Percentiles rank a stretch among this genome's conserved stretches.
Evolutionary conservation across 2,888 invertebrate genomes (phyloP).

Genomic region (Neoaliturus tenellus): DNA sequence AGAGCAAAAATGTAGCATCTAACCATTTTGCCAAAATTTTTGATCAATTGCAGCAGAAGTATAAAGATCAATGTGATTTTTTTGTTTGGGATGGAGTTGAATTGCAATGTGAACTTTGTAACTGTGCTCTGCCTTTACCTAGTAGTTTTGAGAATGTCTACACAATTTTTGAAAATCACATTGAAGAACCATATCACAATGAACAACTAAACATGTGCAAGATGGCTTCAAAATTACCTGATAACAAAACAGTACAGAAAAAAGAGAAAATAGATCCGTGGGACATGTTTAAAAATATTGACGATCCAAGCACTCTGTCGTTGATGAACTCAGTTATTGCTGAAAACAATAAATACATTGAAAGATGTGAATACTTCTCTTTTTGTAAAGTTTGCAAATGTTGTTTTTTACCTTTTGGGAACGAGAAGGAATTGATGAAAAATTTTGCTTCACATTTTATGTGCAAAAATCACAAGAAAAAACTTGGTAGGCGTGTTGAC

Average conservation of each 20-base stretch:
- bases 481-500: not conserved
- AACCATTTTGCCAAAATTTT: not conserved
- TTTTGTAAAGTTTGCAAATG: conserved; percentile 10
- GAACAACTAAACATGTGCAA: not conserved
- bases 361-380: not conserved
- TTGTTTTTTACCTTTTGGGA: not conserved
- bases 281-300: not conserved
- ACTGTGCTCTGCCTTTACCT: not conserved
- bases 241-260: not conserved
- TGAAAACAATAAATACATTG: not conserved
- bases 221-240: not conserved
- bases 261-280: not conserved
- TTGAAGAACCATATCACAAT: not conserved
- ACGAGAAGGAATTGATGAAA: not conserved
- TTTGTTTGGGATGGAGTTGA: not conserved
- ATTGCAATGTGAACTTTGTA: not conserved
- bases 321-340: not conserved
- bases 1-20: not conserved
- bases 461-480: not conserved
- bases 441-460: not conserved
- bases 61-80: not conserved
- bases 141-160: not conserved
- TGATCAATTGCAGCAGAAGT: not conserved
- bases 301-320: not conserved
- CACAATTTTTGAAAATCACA: not conserved